Percentiles rank a stretch among this genome's conserved stretches.
These are phyloP conservation scores for Catocala sponsa DNA, from an alignment of 2,888 invertebrate species.

Conservation along the genomic window DNA sequence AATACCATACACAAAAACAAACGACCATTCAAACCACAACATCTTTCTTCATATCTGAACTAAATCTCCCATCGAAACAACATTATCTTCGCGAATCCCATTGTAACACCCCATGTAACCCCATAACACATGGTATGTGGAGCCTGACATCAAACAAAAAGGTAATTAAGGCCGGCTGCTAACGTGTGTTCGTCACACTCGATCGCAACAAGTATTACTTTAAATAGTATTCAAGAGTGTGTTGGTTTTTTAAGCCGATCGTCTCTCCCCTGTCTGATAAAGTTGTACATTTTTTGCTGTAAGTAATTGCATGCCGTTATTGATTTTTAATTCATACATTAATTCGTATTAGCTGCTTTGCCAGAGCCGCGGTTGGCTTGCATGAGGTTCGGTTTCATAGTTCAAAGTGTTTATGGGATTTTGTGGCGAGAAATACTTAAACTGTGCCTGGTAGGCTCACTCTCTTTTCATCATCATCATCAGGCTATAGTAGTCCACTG, in stretches of 20 bases:
- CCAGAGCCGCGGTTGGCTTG: too few species aligned
- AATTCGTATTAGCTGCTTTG: neutral
- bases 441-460: too few species aligned
- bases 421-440: too few species aligned
- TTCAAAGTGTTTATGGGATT: too few species aligned
- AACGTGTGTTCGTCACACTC: constrained; percentile 47
- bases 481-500: too few species aligned
- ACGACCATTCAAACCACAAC: too few species aligned
- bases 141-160: constrained; percentile 61
- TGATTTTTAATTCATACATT: neutral
- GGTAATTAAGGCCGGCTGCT: constrained; percentile 52
- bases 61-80: too few species aligned
- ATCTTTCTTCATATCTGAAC: too few species aligned
- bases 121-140: constrained; percentile 45
- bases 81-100: too few species aligned
- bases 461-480: too few species aligned
- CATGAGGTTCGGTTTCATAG: too few species aligned
- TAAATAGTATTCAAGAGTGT: constrained; percentile 29
- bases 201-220: constrained; percentile 29
- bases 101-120: constrained; percentile 15
- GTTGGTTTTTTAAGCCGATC: constrained; percentile 16
- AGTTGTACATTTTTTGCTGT: constrained; percentile 27
- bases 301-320: constrained; percentile 5
- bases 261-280: constrained; percentile 17
- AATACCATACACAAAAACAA: too few species aligned